phyloP scores from a whole-genome alignment of 2,888 invertebrate genomes.

The Molanna angustata region DNA sequence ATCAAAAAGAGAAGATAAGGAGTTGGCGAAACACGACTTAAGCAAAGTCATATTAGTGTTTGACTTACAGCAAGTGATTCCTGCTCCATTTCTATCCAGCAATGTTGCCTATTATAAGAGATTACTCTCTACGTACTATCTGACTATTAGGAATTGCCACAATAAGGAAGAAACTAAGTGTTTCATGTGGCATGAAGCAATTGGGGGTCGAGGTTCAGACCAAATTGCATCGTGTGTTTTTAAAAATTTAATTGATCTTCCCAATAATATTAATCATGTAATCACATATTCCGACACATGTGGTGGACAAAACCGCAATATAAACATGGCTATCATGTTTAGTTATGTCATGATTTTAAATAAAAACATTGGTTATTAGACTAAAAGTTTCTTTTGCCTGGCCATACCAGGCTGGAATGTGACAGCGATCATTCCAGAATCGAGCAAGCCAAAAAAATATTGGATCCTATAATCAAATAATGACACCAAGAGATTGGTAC shows the following conservation, averaged over 20 bases:
- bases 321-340: slow-evolving; percentile 1
- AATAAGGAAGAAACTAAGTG: not conserved
- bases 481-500: slow-evolving; percentile 3
- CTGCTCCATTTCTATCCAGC: not conserved
- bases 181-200: slow-evolving; percentile 3
- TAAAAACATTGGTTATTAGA: not conserved
- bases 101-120: slow-evolving; percentile 2
- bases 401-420: not conserved
- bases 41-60: too few species aligned
- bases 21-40: too few species aligned
- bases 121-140: not conserved
- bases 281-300: slow-evolving; percentile 4
- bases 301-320: not conserved
- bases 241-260: not conserved
- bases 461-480: too few species aligned
- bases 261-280: not conserved
- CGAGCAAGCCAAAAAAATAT: not conserved
- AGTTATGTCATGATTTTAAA: not conserved
- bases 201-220: not conserved
- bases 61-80: not conserved
- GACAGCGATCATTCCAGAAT: not conserved
- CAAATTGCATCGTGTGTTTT: not conserved
- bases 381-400: slow-evolving; percentile 1
- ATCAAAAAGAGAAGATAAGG: too few species aligned
- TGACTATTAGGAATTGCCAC: not conserved